phyloP scores from a whole-genome alignment of 2,888 invertebrate genomes.

The Philaethria dido region DNA sequence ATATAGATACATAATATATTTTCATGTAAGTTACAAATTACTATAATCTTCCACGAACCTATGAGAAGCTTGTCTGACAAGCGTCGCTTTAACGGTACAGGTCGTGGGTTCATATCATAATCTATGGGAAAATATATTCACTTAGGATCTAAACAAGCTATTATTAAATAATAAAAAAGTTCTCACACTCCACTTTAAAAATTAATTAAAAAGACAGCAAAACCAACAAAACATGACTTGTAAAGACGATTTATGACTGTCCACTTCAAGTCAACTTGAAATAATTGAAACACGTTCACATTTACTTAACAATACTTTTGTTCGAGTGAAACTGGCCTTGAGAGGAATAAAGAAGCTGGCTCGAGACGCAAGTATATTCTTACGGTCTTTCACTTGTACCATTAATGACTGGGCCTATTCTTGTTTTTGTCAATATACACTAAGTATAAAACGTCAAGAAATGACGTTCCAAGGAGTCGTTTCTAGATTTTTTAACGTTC shows the following conservation, averaged over 20 bases:
- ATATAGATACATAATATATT: not conserved
- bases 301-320: constrained; percentile 45
- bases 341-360: constrained; percentile 40
- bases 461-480: not conserved
- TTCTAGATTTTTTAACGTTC: too few species aligned
- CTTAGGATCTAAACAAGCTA: not conserved
- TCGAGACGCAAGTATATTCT: constrained; percentile 16
- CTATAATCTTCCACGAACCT: not conserved
- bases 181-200: constrained; percentile 4
- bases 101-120: constrained; percentile 6
- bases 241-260: constrained; percentile 7
- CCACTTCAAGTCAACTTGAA: constrained; percentile 16
- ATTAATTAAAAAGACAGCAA: not conserved
- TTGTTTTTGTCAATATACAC: constrained; percentile 17
- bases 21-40: not conserved
- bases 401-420: constrained; percentile 28
- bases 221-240: not conserved
- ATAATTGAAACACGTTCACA: constrained; percentile 36
- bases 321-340: constrained; percentile 43
- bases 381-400: constrained; percentile 16
- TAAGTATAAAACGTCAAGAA: not conserved
- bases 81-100: not conserved
- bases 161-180: not conserved
- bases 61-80: constrained; percentile 10
- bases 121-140: constrained; percentile 10